Evolutionary conservation across 2,113 vertebrate species (phyloP).

Genomic region (Gavia stellata): DNA sequence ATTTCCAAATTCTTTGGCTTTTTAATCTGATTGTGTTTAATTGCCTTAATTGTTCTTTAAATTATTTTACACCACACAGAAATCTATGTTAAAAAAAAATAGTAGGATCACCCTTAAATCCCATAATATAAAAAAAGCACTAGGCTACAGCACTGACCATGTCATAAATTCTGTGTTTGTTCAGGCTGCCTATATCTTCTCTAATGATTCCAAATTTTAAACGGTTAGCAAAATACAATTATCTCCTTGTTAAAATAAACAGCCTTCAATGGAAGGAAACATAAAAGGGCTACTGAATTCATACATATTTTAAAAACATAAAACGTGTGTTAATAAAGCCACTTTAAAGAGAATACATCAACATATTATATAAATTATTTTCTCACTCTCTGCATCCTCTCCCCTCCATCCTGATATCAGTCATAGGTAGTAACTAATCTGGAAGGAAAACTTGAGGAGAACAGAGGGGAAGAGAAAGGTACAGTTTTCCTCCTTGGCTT

Average conservation of each 20-base stretch:
- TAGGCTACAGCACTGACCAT: not conserved
- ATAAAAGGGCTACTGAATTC: conserved; percentile 30
- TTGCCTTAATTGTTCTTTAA: not conserved
- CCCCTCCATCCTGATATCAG: not conserved
- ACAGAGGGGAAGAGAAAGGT: not conserved
- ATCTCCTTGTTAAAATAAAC: conserved; percentile 45
- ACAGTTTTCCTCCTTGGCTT: conserved; percentile 2
- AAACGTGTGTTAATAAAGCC: conserved; percentile 34
- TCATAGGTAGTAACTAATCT: conserved; percentile 3
- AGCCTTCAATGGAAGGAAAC: not conserved
- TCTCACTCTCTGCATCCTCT: not conserved
- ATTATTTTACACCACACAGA: not conserved
- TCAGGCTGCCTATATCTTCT: not conserved
- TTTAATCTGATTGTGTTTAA: not conserved
- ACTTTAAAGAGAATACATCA: conserved; percentile 20
- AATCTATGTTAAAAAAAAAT: not conserved
- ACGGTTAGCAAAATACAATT: conserved; percentile 31
- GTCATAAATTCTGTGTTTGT: not conserved
- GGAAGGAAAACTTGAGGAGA: not conserved
- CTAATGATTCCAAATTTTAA: conserved; percentile 13
- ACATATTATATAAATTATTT: conserved; percentile 21
- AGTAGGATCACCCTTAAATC: not conserved
- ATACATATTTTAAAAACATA: conserved; percentile 42
- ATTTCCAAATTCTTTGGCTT: not conserved
- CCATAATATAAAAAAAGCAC: not conserved